A percentile compares a stretch with the other conserved stretches of the same genome.
These are phyloP conservation scores for Dryobates pubescens DNA, from an alignment of 2,797 vertebrate genomes.

Conservation along the genomic window DNA sequence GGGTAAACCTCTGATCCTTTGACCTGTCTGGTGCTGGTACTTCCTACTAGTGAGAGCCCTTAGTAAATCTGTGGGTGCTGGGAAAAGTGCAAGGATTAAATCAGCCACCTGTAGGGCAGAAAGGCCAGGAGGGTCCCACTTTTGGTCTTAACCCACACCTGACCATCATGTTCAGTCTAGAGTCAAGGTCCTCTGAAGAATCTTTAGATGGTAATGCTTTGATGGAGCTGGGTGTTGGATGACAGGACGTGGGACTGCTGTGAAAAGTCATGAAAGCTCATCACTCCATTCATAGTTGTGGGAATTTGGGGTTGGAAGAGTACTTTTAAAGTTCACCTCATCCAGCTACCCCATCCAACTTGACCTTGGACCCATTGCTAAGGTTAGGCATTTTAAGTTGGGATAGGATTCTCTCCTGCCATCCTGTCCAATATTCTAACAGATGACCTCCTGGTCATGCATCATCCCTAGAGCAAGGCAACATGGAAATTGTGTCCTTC, in stretches of 20 bases:
- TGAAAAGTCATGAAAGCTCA: background rate
- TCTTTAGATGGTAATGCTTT: background rate
- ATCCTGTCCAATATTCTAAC: background rate
- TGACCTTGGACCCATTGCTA: background rate
- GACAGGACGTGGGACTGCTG: accelerated
- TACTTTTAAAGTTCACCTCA: background rate
- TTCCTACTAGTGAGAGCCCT: accelerated
- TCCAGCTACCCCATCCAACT: background rate
- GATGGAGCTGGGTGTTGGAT: background rate
- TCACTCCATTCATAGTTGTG: background rate
- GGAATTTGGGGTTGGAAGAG: background rate
- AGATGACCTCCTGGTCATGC: background rate
- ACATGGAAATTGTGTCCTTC: background rate
- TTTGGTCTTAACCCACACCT: background rate
- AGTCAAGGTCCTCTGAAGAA: background rate
- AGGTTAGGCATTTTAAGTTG: background rate
- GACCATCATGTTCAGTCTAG: accelerated
- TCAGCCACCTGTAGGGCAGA: accelerated
- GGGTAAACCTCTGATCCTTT: accelerated
- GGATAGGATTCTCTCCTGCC: background rate
- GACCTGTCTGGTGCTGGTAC: background rate
- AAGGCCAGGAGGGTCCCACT: background rate
- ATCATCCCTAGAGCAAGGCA: background rate
- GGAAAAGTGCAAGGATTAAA: background rate
- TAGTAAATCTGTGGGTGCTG: background rate